These are phyloP conservation scores for Solenopsis fugax DNA, from an alignment of 1,140 invertebrate genomes.

Conservation along the genomic window DNA sequence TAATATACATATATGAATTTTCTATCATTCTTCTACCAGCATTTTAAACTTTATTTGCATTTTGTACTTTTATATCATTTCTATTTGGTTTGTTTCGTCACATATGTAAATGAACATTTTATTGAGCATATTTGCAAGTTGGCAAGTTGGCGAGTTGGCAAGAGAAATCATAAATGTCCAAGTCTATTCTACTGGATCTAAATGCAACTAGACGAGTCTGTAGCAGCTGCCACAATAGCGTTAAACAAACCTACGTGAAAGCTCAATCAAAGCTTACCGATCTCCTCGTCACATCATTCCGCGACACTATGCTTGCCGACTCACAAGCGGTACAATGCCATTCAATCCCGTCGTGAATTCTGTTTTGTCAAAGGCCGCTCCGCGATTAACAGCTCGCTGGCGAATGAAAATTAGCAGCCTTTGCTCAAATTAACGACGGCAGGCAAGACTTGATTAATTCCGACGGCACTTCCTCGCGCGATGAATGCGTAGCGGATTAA, in stretches of 20 bases:
- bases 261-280: constrained; percentile 58
- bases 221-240: constrained; percentile 3
- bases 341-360: constrained; percentile 57
- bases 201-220: constrained; percentile 31
- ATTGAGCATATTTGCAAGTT: not conserved
- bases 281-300: constrained; percentile 44
- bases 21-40: not conserved
- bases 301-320: constrained; percentile 1
- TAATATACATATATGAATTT: not conserved
- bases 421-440: constrained; percentile 63
- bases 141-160: not conserved
- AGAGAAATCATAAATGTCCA: not conserved
- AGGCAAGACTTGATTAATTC: constrained; percentile 74
- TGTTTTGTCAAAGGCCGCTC: constrained; percentile 38
- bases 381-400: constrained; percentile 54
- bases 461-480: constrained; percentile 62
- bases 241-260: constrained; percentile 50
- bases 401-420: constrained; percentile 58
- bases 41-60: too few relatives aligned
- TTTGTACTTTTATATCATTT: not conserved
- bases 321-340: constrained; percentile 39
- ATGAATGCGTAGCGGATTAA: constrained; percentile 78
- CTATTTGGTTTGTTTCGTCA: not conserved
- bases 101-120: not conserved
- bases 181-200: not conserved